Conservation (phyloP, 2,888 invertebrate genomes). For the Chaetogeoica ovagalla region DNA sequence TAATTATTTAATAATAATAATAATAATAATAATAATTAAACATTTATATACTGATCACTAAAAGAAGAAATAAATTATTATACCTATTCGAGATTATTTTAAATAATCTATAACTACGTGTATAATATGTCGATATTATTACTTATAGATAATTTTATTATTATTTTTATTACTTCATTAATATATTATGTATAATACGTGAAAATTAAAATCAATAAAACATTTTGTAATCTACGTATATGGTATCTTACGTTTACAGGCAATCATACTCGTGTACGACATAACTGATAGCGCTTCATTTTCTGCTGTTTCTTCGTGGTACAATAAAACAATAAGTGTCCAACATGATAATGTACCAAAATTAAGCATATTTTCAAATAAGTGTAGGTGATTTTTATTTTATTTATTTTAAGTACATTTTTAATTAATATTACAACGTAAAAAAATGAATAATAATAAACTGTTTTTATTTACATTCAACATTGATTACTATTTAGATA, state of each 20-base stretch:
- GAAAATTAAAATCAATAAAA: no score
- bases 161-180: no score
- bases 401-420: not conserved
- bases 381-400: constrained; percentile 54
- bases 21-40: no score
- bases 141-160: no score
- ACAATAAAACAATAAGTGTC: constrained; percentile 60
- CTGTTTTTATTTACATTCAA: not conserved
- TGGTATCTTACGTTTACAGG: constrained; percentile 61
- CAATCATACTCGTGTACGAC: constrained; percentile 80
- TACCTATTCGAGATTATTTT: no score
- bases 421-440: not conserved
- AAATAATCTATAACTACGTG: no score
- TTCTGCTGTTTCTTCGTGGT: constrained; percentile 75
- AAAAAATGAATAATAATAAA: not conserved
- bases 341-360: constrained; percentile 60
- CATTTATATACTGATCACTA: no score
- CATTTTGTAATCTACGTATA: constrained; percentile 61
- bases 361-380: constrained; percentile 52
- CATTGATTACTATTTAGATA: not conserved
- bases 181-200: no score
- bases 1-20: no score
- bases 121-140: no score
- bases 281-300: constrained; percentile 80
- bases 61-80: no score